These are phyloP conservation scores for Notoglanidium macrostoma DNA, from an alignment of 2,797 vertebrate species.

Conservation along the genomic window DNA sequence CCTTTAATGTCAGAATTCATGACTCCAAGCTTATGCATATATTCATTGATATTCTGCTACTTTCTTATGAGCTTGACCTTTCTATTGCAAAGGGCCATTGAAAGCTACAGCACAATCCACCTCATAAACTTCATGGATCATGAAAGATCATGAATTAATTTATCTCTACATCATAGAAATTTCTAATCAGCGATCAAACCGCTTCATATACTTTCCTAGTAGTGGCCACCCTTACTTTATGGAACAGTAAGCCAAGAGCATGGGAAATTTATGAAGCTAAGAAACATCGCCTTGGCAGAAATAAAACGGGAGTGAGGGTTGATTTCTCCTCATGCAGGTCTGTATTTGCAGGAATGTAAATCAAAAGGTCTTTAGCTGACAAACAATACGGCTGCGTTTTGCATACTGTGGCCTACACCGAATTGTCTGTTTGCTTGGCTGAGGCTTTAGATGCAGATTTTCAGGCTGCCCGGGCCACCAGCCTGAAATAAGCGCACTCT, in stretches of 20 bases:
- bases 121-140: constrained; percentile 47
- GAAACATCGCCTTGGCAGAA: constrained; percentile 35
- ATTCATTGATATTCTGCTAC: constrained; percentile 6
- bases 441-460: constrained; percentile 50
- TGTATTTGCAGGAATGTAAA: constrained; percentile 48
- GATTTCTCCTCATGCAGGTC: constrained; percentile 38
- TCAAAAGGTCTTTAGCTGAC: constrained; percentile 49
- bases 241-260: constrained; percentile 27
- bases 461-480: constrained; percentile 46
- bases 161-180: constrained; percentile 40
- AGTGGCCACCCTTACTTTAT: constrained; percentile 41
- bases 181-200: constrained; percentile 50
- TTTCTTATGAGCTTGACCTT: constrained; percentile 35
- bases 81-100: constrained; percentile 13
- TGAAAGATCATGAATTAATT: constrained; percentile 43
- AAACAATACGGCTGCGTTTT: constrained; percentile 44
- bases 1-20: constrained; percentile 1
- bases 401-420: constrained; percentile 34
- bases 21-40: background rate
- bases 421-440: constrained; percentile 55
- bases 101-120: constrained; percentile 23
- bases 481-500: constrained; percentile 61
- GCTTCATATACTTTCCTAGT: constrained; percentile 44
- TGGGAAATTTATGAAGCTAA: constrained; percentile 48
- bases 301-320: constrained; percentile 41